A percentile compares a stretch with the other conserved stretches of the same genome.
Evolutionary conservation across 2,888 invertebrate species (phyloP).

Genomic region (Argyresthia goedartella): DNA sequence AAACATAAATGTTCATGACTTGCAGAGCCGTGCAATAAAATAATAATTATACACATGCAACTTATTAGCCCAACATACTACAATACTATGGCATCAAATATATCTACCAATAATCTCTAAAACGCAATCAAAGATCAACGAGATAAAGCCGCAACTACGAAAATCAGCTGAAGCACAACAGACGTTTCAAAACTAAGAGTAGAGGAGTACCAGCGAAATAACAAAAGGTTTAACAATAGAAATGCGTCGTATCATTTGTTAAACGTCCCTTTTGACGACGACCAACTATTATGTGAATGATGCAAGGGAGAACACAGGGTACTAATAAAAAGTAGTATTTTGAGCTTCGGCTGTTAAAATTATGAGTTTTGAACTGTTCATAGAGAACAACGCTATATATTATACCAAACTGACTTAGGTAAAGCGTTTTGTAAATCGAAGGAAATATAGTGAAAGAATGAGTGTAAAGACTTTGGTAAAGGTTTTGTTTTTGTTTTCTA

Average conservation of each 20-base stretch:
- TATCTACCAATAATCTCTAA: conserved; percentile 10
- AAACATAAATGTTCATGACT: conserved; percentile 50
- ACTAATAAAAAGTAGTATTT: conserved; percentile 31
- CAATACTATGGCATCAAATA: conserved; percentile 40
- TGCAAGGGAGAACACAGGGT: conserved; percentile 38
- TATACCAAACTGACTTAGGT: background rate
- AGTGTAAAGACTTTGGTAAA: background rate
- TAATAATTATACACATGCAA: conserved; percentile 69
- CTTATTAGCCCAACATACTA: conserved; percentile 57
- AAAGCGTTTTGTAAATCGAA: background rate
- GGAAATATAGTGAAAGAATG: too few species aligned
- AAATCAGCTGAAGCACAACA: conserved; percentile 15
- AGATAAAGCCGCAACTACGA: conserved; percentile 16
- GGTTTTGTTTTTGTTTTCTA: background rate
- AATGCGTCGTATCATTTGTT: conserved; percentile 66
- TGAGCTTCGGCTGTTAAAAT: conserved; percentile 21
- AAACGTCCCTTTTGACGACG: conserved; percentile 66
- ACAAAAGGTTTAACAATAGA: conserved; percentile 65
- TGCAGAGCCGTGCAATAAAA: conserved; percentile 59
- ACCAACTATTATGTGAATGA: conserved; percentile 65
- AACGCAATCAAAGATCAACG: conserved; percentile 11
- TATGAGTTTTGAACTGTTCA: background rate
- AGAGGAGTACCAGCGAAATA: conserved; percentile 46
- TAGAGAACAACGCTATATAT: background rate
- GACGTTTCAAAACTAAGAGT: conserved; percentile 23